Conservation (phyloP, 37 sponge, comb jelly and placozoan species). For the Amphimedon queenslandica region DNA sequence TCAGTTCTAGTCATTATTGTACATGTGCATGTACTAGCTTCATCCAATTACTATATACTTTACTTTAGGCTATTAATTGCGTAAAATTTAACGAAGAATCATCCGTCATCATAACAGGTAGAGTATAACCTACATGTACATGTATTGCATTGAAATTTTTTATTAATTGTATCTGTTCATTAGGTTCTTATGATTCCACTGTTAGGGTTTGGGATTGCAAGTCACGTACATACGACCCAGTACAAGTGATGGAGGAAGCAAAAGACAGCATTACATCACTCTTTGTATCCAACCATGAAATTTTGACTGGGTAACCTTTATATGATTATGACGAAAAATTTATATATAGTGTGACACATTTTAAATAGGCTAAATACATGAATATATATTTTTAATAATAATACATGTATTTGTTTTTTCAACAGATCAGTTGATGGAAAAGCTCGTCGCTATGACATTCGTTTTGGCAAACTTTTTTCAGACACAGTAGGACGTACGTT, state of each 20-base stretch:
- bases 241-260: constrained; percentile 83
- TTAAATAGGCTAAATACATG: neutral
- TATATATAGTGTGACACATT: neutral
- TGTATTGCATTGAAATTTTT: constrained; percentile 13
- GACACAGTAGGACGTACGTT: constrained; percentile 74
- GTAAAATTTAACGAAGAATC: constrained; percentile 81
- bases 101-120: constrained; percentile 75
- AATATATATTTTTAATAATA: neutral
- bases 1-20: too few species aligned
- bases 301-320: constrained; percentile 70
- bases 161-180: neutral
- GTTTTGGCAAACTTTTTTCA: constrained; percentile 63
- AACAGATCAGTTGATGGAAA: constrained; percentile 80
- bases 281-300: constrained; percentile 68
- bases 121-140: neutral
- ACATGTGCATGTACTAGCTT: too few species aligned
- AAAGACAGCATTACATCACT: constrained; percentile 82
- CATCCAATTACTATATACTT: too few species aligned
- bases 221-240: constrained; percentile 56
- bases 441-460: constrained; percentile 74
- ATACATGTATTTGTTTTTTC: neutral
- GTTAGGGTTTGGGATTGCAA: constrained; percentile 76
- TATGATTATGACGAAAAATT: neutral
- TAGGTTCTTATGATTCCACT: constrained; percentile 85
- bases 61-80: constrained; percentile 75